Evolutionary conservation across 2,888 invertebrate genomes (phyloP), one percentile per base, ranked within the genome.

Genomic region (Rhyacophila evoluta): DNA sequence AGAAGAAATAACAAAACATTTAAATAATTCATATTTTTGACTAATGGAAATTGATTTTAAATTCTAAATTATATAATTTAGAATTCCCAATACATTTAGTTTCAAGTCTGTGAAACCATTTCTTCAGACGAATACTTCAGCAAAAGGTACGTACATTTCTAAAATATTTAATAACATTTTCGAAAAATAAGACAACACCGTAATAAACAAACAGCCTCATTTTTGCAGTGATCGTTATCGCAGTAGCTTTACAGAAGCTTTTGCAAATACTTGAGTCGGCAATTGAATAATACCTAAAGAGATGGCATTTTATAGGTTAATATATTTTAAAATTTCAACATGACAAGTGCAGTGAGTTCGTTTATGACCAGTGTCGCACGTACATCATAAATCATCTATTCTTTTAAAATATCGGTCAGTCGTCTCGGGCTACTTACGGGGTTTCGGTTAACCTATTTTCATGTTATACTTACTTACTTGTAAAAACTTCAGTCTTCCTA

Each of bases 361-460:
- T 79, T 75, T 70, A 79, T 77, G 79, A 72, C 8, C 55, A 12
- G 67, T n/a, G n/a, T 67, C 68, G 74, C 41, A 71, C 79, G 78
- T 39, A 39, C 38, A 72, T 70, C 75, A 74, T 81, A 81, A 81
- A 81, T 81, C 81, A 81, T 68, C 27, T 37, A 28, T 55, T 41
- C 70, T 81, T 81, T 78, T 81, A 78, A 75, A 79, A 81, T 79
- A 78, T 81, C 79, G 81, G 81, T 81, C 81, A 81, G 79, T 37
- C 73, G 67, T 15, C 1, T n/a, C 72, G 71, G 73, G 79, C 75
- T 29, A 73, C 74, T 73, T 28, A 28, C 73, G 28, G 73, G n/a
- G 77, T 71, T 39, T 75, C 37, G 79, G 79, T 72, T 79, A 79
- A 79, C 79, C 79, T 29, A 41, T 41, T 67, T 72, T 12, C 70